Conservation (phyloP, 2,888 invertebrate species). For the Myathropa florea region DNA sequence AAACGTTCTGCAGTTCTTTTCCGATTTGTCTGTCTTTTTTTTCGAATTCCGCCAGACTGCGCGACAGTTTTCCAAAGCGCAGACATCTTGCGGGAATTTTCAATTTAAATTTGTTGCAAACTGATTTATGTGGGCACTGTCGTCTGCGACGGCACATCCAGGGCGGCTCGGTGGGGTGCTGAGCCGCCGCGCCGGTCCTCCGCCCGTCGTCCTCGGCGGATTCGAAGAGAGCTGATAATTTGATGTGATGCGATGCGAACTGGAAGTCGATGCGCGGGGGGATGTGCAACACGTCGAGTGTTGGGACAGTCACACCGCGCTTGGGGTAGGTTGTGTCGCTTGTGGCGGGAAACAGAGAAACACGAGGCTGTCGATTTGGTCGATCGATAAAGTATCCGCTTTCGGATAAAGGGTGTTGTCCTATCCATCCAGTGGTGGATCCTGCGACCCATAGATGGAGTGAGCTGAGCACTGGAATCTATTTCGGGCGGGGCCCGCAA, state of each 20-base stretch:
- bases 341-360: conserved; percentile 38
- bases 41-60: conserved; percentile 62
- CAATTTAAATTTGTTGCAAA: conserved; percentile 71
- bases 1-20: conserved; percentile 47
- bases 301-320: conserved; percentile 56
- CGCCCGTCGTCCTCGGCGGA: conserved; percentile 9
- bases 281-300: neutral
- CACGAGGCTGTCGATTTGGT: conserved; percentile 67
- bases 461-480: conserved; percentile 50
- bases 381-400: conserved; percentile 69
- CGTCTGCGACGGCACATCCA: conserved; percentile 64
- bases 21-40: conserved; percentile 12
- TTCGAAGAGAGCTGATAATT: conserved; percentile 67
- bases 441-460: conserved; percentile 58
- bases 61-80: conserved; percentile 70
- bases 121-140: conserved; percentile 73
- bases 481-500: conserved; percentile 53
- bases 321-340: conserved; percentile 65
- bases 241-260: conserved; percentile 62
- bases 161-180: conserved; percentile 24
- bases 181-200: neutral
- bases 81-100: conserved; percentile 70
- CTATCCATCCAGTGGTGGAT: conserved; percentile 1
- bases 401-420: conserved; percentile 66
- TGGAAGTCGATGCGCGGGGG: conserved; percentile 36